Base-by-base conservation (phyloP, 2,113 vertebrate species). In the Thryonomys swinderianus region DNA sequence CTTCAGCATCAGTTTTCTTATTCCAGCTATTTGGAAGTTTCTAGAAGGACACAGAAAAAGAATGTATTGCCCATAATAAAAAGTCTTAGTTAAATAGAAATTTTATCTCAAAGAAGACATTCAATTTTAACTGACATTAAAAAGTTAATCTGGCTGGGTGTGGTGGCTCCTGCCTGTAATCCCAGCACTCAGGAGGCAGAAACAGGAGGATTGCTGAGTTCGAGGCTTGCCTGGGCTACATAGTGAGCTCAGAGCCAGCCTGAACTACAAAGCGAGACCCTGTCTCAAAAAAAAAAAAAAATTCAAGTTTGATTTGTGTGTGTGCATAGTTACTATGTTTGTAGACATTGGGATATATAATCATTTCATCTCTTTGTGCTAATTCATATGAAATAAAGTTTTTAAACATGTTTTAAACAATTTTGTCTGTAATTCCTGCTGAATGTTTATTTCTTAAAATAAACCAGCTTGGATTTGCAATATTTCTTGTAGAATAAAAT, bases 1-100 rank as follows among this genome's bases (percentile, higher is more conserved):
- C 61, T 95, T 93, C 73, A 90, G 59, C 76, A 69, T 78, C 32
- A 12, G 14, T 97, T 97, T 95, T 80, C 91, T 97, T 97, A 96
- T 37, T 87, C 93, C 42, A 95, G 51, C 95, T 79, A 94, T 94
- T 94, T 74, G 79, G 3, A 64, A 90, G n/a, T 86, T 96, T 90
- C 69, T 92, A 2, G 16, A 64, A 79, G 18, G 4, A 21, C 5
- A 27, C 8, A 85, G 79, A 79, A 87, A 53, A n/a, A 57, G 95
- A 92, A 73, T 95, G 40, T 88, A 27, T 61, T 94, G 9, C 37
- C 13, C 71, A 32, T 64, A 16, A 51, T 76, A 94, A 94, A 69
- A 10, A 95, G 61, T 59, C 25, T 37, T 71, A 85, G 32, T 40
- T 91, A 32, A 96, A 93, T 51, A 40, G 9, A 45, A 32, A 67